Conservation (phyloP, 1,140 invertebrate species). For the Parasteatoda tepidariorum region DNA sequence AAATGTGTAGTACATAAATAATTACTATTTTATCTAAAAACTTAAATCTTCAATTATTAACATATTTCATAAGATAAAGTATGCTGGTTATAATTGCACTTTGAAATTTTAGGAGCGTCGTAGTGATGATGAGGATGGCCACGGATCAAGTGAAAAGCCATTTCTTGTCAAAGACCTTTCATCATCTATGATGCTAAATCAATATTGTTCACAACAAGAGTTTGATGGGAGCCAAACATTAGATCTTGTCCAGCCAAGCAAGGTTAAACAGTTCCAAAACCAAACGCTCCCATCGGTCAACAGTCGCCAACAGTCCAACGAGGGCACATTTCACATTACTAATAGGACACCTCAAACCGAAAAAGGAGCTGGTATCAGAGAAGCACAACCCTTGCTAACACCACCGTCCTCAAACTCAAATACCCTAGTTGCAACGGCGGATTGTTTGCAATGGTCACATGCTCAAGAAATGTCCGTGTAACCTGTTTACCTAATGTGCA, state of each 20-base stretch:
- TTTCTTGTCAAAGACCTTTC: constrained; percentile 50
- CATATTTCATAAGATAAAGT: too few species aligned
- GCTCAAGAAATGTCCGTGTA: constrained; percentile 55
- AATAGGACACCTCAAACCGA: constrained; percentile 42
- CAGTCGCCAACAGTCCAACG: constrained; percentile 3
- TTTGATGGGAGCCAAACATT: constrained; percentile 45
- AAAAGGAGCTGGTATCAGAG: constrained; percentile 16
- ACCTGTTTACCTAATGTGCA: neutral
- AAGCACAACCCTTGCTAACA: constrained; percentile 44
- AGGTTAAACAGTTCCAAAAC: constrained; percentile 18
- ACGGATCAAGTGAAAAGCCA: constrained; percentile 33
- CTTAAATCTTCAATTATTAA: too few species aligned
- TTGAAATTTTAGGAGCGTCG: constrained; percentile 15
- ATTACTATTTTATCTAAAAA: too few species aligned
- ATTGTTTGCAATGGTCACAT: constrained; percentile 45
- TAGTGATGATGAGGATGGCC: constrained; percentile 50
- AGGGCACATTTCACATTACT: neutral
- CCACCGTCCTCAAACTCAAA: constrained; percentile 36
- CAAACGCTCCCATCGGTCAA: constrained; percentile 23
- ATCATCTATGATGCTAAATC: constrained; percentile 54
- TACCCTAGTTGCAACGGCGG: constrained; percentile 28
- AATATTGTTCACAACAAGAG: constrained; percentile 37
- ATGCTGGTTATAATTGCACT: neutral
- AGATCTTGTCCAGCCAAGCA: constrained; percentile 42
- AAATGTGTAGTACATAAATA: too few species aligned